Conservation (phyloP, 2,113 vertebrate species). For the Galbula dea region DNA sequence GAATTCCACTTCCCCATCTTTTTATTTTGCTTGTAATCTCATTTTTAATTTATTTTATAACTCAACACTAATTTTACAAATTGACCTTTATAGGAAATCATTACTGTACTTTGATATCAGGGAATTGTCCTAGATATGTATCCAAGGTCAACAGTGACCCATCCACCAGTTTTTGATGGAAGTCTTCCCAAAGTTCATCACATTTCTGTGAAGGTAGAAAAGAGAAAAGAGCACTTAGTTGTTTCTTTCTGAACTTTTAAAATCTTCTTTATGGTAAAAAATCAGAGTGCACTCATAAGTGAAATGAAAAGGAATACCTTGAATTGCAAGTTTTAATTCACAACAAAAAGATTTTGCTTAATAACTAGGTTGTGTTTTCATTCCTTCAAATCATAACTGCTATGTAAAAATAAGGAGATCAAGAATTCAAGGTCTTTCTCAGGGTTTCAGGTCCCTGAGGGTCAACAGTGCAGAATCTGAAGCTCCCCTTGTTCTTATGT, state of each 20-base stretch:
- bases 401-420: neutral
- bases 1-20: neutral
- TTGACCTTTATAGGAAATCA: neutral
- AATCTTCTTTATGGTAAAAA: neutral
- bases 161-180: constrained; percentile 96
- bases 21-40: neutral
- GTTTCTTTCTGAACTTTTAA: neutral
- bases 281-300: neutral
- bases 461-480: neutral
- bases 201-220: constrained; percentile 82
- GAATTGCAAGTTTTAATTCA: neutral
- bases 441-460: neutral
- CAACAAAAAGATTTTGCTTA: neutral
- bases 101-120: constrained; percentile 91
- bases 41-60: neutral
- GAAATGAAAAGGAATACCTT: neutral
- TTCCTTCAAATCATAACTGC: neutral
- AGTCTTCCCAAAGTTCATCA: constrained; percentile 96
- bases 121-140: constrained; percentile 91
- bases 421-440: neutral
- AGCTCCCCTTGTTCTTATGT: neutral
- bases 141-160: constrained; percentile 91
- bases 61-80: neutral
- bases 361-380: neutral
- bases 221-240: neutral